Evolutionary conservation across 2,888 invertebrate genomes (phyloP).

Genomic region (Polydesmus complanatus): DNA sequence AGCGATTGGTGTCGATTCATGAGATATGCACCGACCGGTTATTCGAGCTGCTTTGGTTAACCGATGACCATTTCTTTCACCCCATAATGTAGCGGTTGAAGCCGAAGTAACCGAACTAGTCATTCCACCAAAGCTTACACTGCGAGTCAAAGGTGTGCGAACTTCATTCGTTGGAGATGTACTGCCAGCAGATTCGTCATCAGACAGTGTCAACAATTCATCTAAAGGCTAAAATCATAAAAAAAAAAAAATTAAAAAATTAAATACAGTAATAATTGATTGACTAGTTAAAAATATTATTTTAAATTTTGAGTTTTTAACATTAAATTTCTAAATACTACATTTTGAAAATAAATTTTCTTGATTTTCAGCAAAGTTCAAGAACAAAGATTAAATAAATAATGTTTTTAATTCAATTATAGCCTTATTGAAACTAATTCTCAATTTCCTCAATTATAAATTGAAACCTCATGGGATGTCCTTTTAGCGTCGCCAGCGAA

Average conservation of each 20-base stretch:
- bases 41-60: slow-evolving; percentile 3
- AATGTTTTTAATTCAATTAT: too few relatives aligned
- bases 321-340: too few relatives aligned
- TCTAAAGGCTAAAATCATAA: too few relatives aligned
- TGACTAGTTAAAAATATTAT: background rate
- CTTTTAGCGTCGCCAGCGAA: slow-evolving; percentile 41
- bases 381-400: background rate
- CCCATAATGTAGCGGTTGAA: background rate
- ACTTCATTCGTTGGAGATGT: background rate
- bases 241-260: background rate
- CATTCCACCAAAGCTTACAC: background rate
- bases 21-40: slow-evolving; percentile 7
- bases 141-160: background rate
- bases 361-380: background rate
- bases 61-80: slow-evolving; percentile 4
- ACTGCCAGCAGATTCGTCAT: background rate
- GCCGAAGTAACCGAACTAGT: background rate
- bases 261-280: background rate
- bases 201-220: background rate
- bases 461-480: slow-evolving; percentile 9
- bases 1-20: slow-evolving; percentile 4
- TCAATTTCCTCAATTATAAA: background rate
- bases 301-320: background rate
- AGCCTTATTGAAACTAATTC: background rate
- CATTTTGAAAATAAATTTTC: background rate